These are phyloP conservation scores for Athalia circularis DNA, from an alignment of 2,888 invertebrate species.

Conservation along the genomic window DNA sequence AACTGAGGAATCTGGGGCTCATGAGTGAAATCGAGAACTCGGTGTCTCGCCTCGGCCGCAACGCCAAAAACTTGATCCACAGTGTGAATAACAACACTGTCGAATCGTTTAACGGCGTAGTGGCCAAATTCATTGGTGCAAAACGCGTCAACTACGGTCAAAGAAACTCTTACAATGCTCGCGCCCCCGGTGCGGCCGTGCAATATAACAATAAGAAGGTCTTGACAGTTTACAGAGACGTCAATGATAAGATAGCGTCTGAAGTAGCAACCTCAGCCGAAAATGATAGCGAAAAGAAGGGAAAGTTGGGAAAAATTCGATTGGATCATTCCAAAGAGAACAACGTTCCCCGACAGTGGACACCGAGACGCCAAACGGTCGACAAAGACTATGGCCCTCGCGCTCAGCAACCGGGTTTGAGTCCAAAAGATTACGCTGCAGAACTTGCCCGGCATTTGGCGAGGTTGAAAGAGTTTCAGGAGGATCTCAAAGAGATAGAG, in stretches of 20 bases:
- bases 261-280: not conserved
- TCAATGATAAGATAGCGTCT: conserved; percentile 21
- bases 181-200: conserved; percentile 38
- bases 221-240: not conserved
- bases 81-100: conserved; percentile 48
- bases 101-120: conserved; percentile 46
- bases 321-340: not conserved
- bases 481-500: not conserved
- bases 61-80: conserved; percentile 17
- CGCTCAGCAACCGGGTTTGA: not conserved
- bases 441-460: not conserved
- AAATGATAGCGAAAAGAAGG: not conserved
- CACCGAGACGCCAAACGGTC: not conserved
- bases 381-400: not conserved
- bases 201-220: conserved; percentile 28
- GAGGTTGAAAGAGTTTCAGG: not conserved
- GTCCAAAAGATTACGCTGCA: not conserved
- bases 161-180: conserved; percentile 38
- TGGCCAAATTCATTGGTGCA: conserved; percentile 48
- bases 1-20: conserved; percentile 20
- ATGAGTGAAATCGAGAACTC: conserved; percentile 19
- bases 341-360: not conserved
- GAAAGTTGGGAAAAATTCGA: not conserved
- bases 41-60: not conserved
- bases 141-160: conserved; percentile 46